Percentiles rank a stretch among this genome's conserved stretches.
Evolutionary conservation across 2,113 vertebrate genomes (phyloP).

Genomic region (Aythya baeri): DNA sequence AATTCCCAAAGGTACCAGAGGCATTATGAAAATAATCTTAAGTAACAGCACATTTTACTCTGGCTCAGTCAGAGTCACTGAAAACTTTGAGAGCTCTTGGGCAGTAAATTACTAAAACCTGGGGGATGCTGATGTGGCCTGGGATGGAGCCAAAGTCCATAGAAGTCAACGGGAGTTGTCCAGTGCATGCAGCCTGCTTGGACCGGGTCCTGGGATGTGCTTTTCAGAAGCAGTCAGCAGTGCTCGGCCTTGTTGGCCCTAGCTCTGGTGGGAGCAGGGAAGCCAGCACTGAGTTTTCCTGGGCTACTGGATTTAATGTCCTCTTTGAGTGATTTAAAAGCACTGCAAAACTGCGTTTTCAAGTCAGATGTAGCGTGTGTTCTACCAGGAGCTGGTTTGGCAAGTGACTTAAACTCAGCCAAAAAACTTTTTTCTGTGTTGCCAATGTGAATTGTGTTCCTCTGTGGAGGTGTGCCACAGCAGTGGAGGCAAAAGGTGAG

Average conservation of each 20-base stretch:
- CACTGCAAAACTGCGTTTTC: background rate
- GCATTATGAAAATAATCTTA: background rate
- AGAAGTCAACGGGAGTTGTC: background rate
- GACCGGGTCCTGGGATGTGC: background rate
- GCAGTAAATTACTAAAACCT: conserved; percentile 11
- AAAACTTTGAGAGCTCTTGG: background rate
- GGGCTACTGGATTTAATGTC: background rate
- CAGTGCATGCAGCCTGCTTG: background rate
- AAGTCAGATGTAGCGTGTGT: background rate
- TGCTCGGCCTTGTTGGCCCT: background rate
- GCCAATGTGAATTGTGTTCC: background rate
- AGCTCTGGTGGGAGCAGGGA: background rate
- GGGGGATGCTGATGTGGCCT: background rate
- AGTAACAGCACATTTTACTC: background rate
- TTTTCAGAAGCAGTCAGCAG: background rate
- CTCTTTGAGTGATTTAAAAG: background rate
- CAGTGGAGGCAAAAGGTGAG: background rate
- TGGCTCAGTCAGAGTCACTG: background rate
- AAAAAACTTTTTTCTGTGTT: background rate
- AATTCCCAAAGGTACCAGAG: background rate
- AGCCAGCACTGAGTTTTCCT: background rate
- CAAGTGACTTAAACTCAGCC: background rate
- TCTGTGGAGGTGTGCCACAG: background rate
- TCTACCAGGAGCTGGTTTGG: background rate
- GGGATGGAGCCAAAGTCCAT: background rate